A percentile compares a stretch with the other conserved stretches of the same genome.
These are phyloP conservation scores for Turritopsis dohrnii DNA, from an alignment of 30 jellyfish, hydroid and myxozoan species.

Conservation along the genomic window DNA sequence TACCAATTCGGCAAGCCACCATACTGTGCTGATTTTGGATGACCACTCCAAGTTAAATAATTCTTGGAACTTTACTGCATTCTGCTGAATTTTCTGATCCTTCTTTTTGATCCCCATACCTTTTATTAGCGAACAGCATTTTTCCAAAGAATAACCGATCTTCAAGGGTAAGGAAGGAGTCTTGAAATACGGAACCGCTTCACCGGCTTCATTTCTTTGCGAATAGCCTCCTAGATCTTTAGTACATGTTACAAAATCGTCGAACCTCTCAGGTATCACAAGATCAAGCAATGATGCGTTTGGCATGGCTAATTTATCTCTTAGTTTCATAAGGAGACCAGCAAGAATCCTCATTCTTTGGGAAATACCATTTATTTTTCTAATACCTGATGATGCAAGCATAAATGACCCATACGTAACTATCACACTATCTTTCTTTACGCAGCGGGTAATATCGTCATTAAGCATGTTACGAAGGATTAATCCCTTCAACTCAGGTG, in stretches of 20 bases:
- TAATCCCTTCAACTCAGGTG: slow-evolving; percentile 3
- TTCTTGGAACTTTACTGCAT: background rate
- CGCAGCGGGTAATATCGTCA: background rate
- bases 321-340: slow-evolving; percentile 31
- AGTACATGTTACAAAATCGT: slow-evolving; percentile 23
- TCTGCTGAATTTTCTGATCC: background rate
- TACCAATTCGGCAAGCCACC: slow-evolving; percentile 25
- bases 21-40: background rate
- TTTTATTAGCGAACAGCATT: slow-evolving; percentile 16
- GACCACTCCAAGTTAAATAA: slow-evolving; percentile 5
- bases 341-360: slow-evolving; percentile 48
- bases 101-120: slow-evolving; percentile 24
- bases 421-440: background rate
- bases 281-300: slow-evolving; percentile 18
- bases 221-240: slow-evolving; percentile 32
- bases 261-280: slow-evolving; percentile 29
- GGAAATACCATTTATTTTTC: slow-evolving; percentile 10
- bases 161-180: slow-evolving; percentile 32
- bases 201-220: slow-evolving; percentile 8
- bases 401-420: slow-evolving; percentile 23
- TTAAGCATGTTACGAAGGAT: background rate
- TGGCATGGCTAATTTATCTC: background rate
- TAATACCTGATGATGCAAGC: slow-evolving; percentile 5
- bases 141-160: slow-evolving; percentile 25
- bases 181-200: slow-evolving; percentile 25